These are phyloP conservation scores for Ochropleura plecta DNA, from an alignment of 2,888 invertebrate species.

Conservation along the genomic window DNA sequence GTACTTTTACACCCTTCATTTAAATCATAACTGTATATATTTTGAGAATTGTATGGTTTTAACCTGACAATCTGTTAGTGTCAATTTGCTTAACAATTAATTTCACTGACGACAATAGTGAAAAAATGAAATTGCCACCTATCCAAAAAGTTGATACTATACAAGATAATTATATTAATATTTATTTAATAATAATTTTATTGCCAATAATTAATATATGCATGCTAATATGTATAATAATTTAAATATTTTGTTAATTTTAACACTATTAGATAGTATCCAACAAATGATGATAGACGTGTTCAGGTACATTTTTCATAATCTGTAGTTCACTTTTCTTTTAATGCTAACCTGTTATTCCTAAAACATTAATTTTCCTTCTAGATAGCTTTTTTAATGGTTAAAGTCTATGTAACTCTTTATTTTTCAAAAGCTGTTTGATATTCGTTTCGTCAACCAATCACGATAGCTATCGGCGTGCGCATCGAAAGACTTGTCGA, in stretches of 20 bases:
- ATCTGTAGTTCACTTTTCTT: not conserved
- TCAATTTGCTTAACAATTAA: not conserved
- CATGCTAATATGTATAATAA: slow-evolving; percentile 31
- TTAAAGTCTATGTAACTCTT: not conserved
- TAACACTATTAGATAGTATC: slow-evolving; percentile 15
- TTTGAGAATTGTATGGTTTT: not conserved
- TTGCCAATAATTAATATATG: slow-evolving; percentile 43
- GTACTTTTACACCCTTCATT: not conserved
- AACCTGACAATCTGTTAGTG: not conserved
- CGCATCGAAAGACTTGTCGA: too few species aligned
- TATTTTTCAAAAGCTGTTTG: not conserved
- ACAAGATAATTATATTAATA: slow-evolving; percentile 4
- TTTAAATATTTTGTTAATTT: slow-evolving; percentile 21
- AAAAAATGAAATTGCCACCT: slow-evolving; percentile 11
- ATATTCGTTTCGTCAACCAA: not conserved
- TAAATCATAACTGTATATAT: not conserved
- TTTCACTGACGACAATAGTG: not conserved
- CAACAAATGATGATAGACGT: slow-evolving; percentile 24
- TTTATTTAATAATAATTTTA: slow-evolving; percentile 30
- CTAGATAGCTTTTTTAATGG: not conserved
- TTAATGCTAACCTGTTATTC: not conserved
- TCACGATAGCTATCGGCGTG: not conserved
- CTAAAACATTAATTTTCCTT: not conserved
- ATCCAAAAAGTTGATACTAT: slow-evolving; percentile 23
- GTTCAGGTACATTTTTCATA: slow-evolving; percentile 44